A percentile compares a stretch with the other conserved stretches of the same genome.
These are phyloP conservation scores for Chymomyza costata DNA, from an alignment of 1,140 invertebrate species.

Conservation along the genomic window DNA sequence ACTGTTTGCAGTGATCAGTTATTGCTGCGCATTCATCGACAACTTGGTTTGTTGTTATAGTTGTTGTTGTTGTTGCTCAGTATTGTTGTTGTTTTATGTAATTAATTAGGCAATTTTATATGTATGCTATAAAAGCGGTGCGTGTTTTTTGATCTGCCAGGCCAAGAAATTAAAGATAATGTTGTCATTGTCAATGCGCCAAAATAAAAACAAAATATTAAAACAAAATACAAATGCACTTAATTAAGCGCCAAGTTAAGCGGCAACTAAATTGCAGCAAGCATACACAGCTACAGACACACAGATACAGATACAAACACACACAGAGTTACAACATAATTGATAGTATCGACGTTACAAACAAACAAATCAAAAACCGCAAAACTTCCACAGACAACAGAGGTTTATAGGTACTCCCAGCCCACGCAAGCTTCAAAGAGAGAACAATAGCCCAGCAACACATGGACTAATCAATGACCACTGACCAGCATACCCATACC, in stretches of 20 bases:
- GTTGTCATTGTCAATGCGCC: slow-evolving; percentile 58
- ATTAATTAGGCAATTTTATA: slow-evolving; percentile 70
- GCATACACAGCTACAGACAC: slow-evolving; percentile 4
- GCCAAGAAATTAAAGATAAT: slow-evolving; percentile 53
- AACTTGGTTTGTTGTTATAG: slow-evolving; percentile 1
- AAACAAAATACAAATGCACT: slow-evolving; percentile 50
- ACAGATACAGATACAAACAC: slow-evolving; percentile 9
- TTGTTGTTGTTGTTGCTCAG: slow-evolving; percentile 16
- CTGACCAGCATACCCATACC: slow-evolving; percentile 3
- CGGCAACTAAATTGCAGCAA: slow-evolving; percentile 11
- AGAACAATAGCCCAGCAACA: slow-evolving; percentile 39
- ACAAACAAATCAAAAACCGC: slow-evolving; percentile 68
- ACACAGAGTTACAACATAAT: slow-evolving; percentile 39
- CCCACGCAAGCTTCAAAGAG: slow-evolving; percentile 11
- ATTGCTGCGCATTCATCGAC: slow-evolving; percentile 54
- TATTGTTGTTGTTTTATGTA: slow-evolving; percentile 54
- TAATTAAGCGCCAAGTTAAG: slow-evolving; percentile 65
- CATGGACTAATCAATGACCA: slow-evolving; percentile 44
- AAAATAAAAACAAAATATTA: slow-evolving; percentile 17
- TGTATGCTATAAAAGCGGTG: slow-evolving; percentile 13
- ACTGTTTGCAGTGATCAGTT: slow-evolving; percentile 63
- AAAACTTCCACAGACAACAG: slow-evolving; percentile 50
- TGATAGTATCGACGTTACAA: slow-evolving; percentile 44
- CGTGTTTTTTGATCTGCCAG: slow-evolving; percentile 33
- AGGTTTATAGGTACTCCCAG: slow-evolving; percentile 4